Base-by-base conservation (phyloP, 2,797 vertebrate species). In the Hoplostethus mediterraneus region DNA sequence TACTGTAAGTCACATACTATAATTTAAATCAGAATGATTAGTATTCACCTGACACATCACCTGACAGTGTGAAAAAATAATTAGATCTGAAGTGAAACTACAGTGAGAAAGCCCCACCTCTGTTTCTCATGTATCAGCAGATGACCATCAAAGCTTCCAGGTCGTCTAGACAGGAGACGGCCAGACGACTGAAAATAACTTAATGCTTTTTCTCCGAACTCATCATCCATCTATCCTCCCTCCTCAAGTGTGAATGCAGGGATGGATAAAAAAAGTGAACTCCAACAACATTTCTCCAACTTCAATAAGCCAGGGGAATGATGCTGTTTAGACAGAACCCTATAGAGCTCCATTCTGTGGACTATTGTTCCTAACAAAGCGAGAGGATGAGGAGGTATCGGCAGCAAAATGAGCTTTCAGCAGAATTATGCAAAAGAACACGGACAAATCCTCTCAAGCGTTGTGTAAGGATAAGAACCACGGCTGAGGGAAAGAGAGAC, bases 371-470 rank as follows among this genome's bases (percentile, higher is more conserved):
- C 56, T 53, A 75, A 80, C 65, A 82, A 91, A 81, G 31, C 28
- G 56, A 67, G 54, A 13, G 63, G 49, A 79, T 75, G 71, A 75
- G 76, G 54, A 63, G 73, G 65, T 79, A 83, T 84, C 83, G 62
- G 81, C 58, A 75, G 65, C 60, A 55, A 83, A 88, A 90, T 66
- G 40, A 75, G 68, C 77, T 87, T 89, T 88, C 65, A 79, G 57
- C 38, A 72, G 79, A 78, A 82, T 84, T 87, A 92, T 88, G 83
- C 75, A 83, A 84, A 84, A 81, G 56, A 86, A 85, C 87, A 75
- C 6, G 31, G 51, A 63, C 73, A 87, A 88, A 92, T 83, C 73
- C 81, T 81, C 73, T 83, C 60, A 81, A 82, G 80, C 45, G 51
- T 68, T 49, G 11, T 71, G 64, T 61, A 70, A 54, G 63, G 57